Evolutionary conservation across 2,888 invertebrate species (phyloP), one percentile per base, ranked within the genome.

Genomic region (Spisula solida): DNA sequence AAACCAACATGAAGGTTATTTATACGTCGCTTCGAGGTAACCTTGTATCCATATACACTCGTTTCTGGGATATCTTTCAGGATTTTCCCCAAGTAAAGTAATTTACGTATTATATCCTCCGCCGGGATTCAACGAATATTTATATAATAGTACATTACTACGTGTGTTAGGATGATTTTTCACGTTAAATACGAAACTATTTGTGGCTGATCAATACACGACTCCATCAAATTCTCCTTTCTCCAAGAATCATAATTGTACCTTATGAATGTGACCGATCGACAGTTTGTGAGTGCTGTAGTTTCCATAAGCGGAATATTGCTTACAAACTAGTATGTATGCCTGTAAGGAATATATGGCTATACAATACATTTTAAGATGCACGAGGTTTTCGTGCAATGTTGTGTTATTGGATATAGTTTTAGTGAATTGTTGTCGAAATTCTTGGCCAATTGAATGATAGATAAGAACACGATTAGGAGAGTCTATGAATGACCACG

Each of bases 141-240:
- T 78, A 78, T 34, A 60, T 75, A 34, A 31, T 25, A 16, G 34
- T 75, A 25, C 75, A 34, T 16, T 34, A 31, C 5, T 34, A 18
- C 34, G 31, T 75, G 31, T 34, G 31, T 14, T 0, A 34, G 75
- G 41, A 18, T 75, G 34, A 75, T 75, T 75, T 34, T 75, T 75
- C 34, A 75, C 16, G 34, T 41, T 25, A 34, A 75, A 31, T 75
- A 75, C 31, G 75, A 31, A 75, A 80, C n/a, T 41, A 16, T 80
- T 48, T 80, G 41, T 47, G 79, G 2, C 48, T 47, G 66, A 47
- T 82, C 82, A 66, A 82, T 82, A 82, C 20, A 47, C 70, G 25
- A 31, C 12, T 47, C 66, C 66, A 70, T 66, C 70, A 70, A 31
- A 48, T 25, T 47, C n/a, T 82, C 25, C 25, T 66, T 66, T 82